A percentile compares a stretch with the other conserved stretches of the same genome.
phyloP scores from a whole-genome alignment of 1,140 invertebrate genomes.

The Condylostylus longicornis region DNA sequence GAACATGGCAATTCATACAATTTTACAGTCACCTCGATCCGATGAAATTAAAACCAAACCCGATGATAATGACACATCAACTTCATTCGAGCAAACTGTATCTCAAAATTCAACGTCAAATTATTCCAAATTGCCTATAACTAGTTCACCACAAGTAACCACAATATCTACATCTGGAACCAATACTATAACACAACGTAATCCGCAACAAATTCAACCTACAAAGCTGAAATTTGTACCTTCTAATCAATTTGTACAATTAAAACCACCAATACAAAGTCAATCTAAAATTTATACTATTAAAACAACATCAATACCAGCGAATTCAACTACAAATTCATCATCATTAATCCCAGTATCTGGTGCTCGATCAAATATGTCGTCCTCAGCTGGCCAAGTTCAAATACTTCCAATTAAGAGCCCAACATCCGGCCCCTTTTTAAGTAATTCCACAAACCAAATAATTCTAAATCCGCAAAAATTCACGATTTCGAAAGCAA shows the following conservation, averaged over 20 bases:
- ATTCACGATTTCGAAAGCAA: constrained; percentile 33
- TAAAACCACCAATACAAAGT: constrained; percentile 17
- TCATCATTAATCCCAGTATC: background rate
- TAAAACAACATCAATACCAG: constrained; percentile 11
- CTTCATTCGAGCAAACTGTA: too few species aligned
- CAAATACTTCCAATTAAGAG: background rate
- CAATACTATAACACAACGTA: background rate
- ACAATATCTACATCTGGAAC: constrained; percentile 13
- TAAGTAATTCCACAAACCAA: too few species aligned
- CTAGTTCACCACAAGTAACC: constrained; percentile 2
- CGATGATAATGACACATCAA: too few species aligned
- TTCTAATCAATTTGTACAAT: constrained; percentile 24
- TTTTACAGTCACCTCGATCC: constrained; percentile 17
- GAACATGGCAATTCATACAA: constrained; percentile 27
- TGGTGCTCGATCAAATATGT: background rate
- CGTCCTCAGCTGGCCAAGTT: background rate
- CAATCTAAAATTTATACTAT: constrained; percentile 21
- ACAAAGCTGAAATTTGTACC: constrained; percentile 28
- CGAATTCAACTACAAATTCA: background rate
- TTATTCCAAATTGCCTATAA: too few species aligned
- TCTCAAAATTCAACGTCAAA: too few species aligned
- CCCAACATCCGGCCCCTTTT: too few species aligned
- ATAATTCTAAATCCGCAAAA: constrained; percentile 15
- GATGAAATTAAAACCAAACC: too few species aligned
- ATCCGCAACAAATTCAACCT: too few species aligned